A percentile compares a stretch with the other conserved stretches of the same genome.
These are phyloP conservation scores for Euclidia mi DNA, from an alignment of 2,888 invertebrate species.

Conservation along the genomic window DNA sequence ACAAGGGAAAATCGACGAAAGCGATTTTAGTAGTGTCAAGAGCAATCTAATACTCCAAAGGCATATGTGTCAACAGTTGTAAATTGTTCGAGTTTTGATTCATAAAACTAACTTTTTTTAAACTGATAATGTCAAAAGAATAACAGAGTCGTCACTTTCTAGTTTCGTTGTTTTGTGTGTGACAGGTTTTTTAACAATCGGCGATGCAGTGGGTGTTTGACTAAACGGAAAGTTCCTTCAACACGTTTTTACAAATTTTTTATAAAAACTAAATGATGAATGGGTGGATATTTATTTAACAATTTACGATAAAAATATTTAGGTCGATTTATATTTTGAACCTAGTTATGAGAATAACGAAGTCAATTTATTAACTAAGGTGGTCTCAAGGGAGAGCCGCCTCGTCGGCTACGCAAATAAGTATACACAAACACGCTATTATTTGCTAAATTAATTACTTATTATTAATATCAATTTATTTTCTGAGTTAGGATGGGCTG, in stretches of 20 bases:
- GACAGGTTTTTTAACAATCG: slow-evolving; percentile 27
- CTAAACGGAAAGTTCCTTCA: slow-evolving; percentile 5
- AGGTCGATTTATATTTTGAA: slow-evolving; percentile 58
- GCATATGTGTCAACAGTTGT: not conserved
- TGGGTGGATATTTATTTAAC: not conserved
- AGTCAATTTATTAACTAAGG: slow-evolving; percentile 70
- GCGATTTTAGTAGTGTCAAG: too few relatives aligned
- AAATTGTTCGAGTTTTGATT: slow-evolving; percentile 11
- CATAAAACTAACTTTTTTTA: slow-evolving; percentile 12
- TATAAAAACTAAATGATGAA: slow-evolving; percentile 1
- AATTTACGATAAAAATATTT: slow-evolving; percentile 29
- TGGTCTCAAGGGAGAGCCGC: slow-evolving; percentile 59
- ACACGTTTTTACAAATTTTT: not conserved
- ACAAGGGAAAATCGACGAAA: too few relatives aligned
- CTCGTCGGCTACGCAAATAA: slow-evolving; percentile 55
- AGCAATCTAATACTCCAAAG: too few relatives aligned
- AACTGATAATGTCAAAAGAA: slow-evolving; percentile 22
- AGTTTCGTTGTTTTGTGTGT: slow-evolving; percentile 37
- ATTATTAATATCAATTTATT: slow-evolving; percentile 59
- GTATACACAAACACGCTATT: slow-evolving; percentile 70
- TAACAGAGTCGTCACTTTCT: slow-evolving; percentile 27
- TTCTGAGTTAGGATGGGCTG: slow-evolving; percentile 14
- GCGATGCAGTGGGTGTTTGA: slow-evolving; percentile 21
- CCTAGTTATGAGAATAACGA: slow-evolving; percentile 59
- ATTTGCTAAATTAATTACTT: slow-evolving; percentile 66